Base-by-base conservation (phyloP, 2,113 vertebrate species). In the Rutilus rutilus region DNA sequence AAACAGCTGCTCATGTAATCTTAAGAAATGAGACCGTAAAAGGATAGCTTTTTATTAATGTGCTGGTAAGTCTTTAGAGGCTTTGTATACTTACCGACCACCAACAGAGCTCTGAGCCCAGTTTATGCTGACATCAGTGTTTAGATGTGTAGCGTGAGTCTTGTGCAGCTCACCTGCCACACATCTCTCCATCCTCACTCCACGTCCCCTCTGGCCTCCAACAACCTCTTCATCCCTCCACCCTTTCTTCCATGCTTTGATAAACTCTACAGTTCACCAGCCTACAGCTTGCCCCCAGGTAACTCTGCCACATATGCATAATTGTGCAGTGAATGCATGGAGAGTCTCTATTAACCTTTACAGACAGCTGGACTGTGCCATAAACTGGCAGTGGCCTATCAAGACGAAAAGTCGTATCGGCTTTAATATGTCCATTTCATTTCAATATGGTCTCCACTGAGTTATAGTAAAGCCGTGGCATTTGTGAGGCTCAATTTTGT, bases 331-430 rank as follows among this genome's bases (percentile, higher is more conserved):
- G 64, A 71, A 82, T 36, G 80, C 65, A 39, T 54, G 10, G 67
- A 54, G 15, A 14, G 47, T 59, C 50, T 83, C 65, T 73, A 73
- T 83, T 57, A 83, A 73, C 81, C 80, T 82, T 83, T 73, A 59
- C 67, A 83, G 59, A 73, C 65, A 83, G 52, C 81, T 73, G 67
- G 65, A 83, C 65, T 57, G 33, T 73, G 65, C 47, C 67, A 73
- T 73, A 73, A 82, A 82, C 45, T 82, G n/a, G 4, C n/a, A 65
- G 78, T 39, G 14, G 59, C 42, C 39, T 12, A 65, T 82, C 62
- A 69, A 67, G 30, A 83, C 7, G 23, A 69, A 73, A 69, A 4
- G 11, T 25, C 67, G 2, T n/a, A 14, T 73, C 50, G 12, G 12
- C 21, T 71, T 83, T 82, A 82, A 82, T 69, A 82, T 69, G 19